These are phyloP conservation scores for Dallia pectoralis DNA, from an alignment of 2,797 vertebrate genomes.

Conservation along the genomic window DNA sequence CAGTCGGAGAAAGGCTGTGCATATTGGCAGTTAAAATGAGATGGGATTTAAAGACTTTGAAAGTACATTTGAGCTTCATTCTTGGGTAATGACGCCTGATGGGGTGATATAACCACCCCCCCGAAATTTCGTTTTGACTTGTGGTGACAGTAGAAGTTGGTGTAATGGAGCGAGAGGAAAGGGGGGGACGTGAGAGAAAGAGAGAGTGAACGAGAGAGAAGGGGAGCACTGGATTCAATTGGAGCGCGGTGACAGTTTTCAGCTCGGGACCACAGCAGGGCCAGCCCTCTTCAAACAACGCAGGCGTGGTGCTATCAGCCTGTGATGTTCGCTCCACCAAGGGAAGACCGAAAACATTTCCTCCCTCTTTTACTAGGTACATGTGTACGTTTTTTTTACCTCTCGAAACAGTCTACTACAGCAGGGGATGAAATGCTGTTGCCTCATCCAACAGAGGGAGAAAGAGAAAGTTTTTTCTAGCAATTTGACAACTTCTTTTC, in stretches of 20 bases:
- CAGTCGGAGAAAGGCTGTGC: conserved; percentile 61
- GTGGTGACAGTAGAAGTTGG: conserved; percentile 51
- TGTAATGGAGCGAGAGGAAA: background rate
- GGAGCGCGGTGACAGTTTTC: conserved; percentile 56
- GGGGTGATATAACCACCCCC: conserved; percentile 65
- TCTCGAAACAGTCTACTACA: conserved; percentile 70
- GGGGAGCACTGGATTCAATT: conserved; percentile 49
- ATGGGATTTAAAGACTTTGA: conserved; percentile 65
- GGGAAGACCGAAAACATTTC: conserved; percentile 34
- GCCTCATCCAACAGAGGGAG: conserved; percentile 7
- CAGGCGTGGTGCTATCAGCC: conserved; percentile 42
- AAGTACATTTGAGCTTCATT: conserved; percentile 67
- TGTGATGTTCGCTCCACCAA: conserved; percentile 58
- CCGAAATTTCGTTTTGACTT: conserved; percentile 67
- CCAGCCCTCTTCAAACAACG: conserved; percentile 58
- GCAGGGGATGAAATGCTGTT: conserved; percentile 54
- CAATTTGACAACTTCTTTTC: conserved; percentile 61
- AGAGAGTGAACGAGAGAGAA: conserved; percentile 8
- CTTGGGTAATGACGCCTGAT: conserved; percentile 66
- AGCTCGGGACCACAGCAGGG: conserved; percentile 47
- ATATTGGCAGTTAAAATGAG: conserved; percentile 63
- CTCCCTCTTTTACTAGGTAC: conserved; percentile 54
- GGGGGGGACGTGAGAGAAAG: conserved; percentile 16
- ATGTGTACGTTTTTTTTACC: conserved; percentile 56
- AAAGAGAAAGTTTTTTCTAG: background rate